phyloP scores from a whole-genome alignment of 2,797 vertebrate species.

The Delichon dasypus region DNA sequence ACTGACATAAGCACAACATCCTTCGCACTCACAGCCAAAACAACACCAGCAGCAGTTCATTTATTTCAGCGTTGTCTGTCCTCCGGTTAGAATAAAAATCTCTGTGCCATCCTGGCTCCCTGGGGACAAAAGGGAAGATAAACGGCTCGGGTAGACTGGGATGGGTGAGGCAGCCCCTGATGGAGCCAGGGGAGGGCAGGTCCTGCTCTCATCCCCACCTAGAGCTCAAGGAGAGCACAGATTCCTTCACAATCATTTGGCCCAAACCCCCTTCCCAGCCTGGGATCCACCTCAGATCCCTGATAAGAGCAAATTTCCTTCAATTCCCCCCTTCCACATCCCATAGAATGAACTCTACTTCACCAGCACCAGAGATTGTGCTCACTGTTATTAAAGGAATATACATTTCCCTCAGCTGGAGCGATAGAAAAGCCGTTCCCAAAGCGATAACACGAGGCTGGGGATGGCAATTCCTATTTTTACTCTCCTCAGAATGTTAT shows the following conservation, averaged over 20 bases:
- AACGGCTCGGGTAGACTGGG: neutral
- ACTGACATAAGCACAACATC: neutral
- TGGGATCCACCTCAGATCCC: neutral
- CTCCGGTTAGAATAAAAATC: neutral
- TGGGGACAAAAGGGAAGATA: neutral
- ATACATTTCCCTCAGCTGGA: neutral
- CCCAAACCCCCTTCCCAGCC: neutral
- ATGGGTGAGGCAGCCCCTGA: neutral
- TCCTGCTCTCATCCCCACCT: neutral
- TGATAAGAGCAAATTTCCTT: neutral
- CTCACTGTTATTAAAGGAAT: neutral
- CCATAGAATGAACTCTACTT: neutral
- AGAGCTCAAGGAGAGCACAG: neutral
- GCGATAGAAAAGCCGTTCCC: neutral
- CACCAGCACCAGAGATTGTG: neutral
- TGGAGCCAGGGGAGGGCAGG: neutral
- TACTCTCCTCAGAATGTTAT: neutral
- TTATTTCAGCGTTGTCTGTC: neutral
- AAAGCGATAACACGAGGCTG: neutral
- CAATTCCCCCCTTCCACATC: neutral
- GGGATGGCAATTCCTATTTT: neutral
- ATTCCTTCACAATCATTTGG: rapidly evolving
- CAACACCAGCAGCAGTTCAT: neutral
- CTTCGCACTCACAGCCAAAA: neutral
- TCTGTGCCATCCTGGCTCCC: neutral